These are phyloP conservation scores for Drymonia ruficornis DNA, from an alignment of 2,888 invertebrate species.

Conservation along the genomic window DNA sequence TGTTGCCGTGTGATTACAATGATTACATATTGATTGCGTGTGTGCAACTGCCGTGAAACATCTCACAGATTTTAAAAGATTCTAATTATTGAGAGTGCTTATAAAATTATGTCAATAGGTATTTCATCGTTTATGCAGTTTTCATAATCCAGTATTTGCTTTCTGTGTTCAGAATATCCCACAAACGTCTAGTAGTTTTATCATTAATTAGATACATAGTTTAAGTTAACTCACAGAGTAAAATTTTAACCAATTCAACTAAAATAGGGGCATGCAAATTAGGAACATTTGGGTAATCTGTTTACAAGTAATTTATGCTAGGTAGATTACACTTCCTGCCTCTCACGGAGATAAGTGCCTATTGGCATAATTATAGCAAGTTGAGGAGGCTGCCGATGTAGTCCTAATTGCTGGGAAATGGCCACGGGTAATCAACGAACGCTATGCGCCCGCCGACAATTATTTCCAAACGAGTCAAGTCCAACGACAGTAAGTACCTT, in stretches of 20 bases:
- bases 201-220: no score
- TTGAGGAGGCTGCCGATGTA: constrained; percentile 36
- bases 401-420: constrained; percentile 58
- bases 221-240: background rate
- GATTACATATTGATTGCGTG: background rate
- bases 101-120: no score
- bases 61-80: background rate
- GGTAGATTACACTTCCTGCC: background rate
- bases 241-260: background rate
- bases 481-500: constrained; percentile 57
- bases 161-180: no score
- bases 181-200: no score
- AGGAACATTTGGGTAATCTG: background rate
- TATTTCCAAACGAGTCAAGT: constrained; percentile 61
- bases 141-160: no score
- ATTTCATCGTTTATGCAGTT: no score
- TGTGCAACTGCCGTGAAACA: background rate
- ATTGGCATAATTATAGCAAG: constrained; percentile 26
- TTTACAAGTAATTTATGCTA: constrained; percentile 3
- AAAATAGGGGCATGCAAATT: background rate
- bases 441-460: constrained; percentile 44
- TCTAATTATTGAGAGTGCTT: no score
- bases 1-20: constrained; percentile 3
- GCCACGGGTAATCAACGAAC: constrained; percentile 51
- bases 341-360: constrained; percentile 1